Evolutionary conservation across 2,888 invertebrate species (phyloP).

Genomic region (Xestia xanthographa): DNA sequence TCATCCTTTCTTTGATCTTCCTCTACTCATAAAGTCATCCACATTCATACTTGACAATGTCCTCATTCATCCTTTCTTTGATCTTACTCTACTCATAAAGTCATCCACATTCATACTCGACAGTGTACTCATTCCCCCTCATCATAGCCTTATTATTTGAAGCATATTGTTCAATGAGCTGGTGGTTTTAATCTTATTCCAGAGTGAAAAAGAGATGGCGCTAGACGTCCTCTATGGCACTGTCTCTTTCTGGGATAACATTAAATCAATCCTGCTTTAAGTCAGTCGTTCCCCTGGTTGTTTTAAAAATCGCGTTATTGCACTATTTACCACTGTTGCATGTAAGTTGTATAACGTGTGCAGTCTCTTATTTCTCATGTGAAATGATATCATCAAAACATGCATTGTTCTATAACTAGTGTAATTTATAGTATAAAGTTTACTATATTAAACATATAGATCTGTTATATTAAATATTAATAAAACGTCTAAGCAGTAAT

Average conservation of each 20-base stretch:
- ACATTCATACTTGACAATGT: too few species aligned
- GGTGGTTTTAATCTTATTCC: neutral
- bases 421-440: neutral
- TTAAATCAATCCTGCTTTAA: too few species aligned
- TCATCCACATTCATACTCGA: too few species aligned
- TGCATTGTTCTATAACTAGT: conserved; percentile 42
- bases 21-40: neutral
- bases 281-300: too few species aligned
- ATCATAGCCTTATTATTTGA: neutral
- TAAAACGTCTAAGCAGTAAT: too few species aligned
- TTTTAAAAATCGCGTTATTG: neutral
- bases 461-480: too few species aligned
- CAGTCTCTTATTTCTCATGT: conserved; percentile 27
- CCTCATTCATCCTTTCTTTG: too few species aligned
- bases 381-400: conserved; percentile 45
- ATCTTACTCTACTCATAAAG: too few species aligned
- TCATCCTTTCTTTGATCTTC: neutral
- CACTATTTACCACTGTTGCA: neutral
- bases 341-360: conserved; percentile 5
- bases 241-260: too few species aligned
- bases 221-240: too few species aligned
- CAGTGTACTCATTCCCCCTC: neutral
- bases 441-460: too few species aligned
- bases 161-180: neutral
- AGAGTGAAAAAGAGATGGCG: too few species aligned